A percentile compares a stretch with the other conserved stretches of the same genome.
Conservation (phyloP, 2,888 invertebrate genomes). For the Cryptocephalus primarius region DNA sequence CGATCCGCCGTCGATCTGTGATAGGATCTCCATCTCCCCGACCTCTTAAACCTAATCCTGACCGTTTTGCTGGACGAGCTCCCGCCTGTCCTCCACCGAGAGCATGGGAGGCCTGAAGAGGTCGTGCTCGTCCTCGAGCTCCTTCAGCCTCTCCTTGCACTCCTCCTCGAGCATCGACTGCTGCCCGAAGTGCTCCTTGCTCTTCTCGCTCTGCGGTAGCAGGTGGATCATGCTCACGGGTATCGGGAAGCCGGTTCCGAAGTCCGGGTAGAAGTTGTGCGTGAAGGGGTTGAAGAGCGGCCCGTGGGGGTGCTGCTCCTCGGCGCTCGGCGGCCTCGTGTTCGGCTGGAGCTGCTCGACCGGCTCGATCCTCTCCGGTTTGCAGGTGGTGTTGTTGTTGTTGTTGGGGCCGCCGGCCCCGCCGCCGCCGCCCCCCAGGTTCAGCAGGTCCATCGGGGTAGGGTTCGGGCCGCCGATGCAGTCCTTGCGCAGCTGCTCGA, state of each 20-base stretch:
- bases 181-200: conserved; percentile 49
- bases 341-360: conserved; percentile 27
- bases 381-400: conserved; percentile 44
- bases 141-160: conserved; percentile 20
- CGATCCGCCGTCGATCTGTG: background rate
- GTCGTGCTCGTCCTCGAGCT: conserved; percentile 33
- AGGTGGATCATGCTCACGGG: conserved; percentile 78
- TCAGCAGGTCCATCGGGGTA: conserved; percentile 45
- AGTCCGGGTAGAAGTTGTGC: conserved; percentile 76
- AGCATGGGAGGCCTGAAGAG: conserved; percentile 42
- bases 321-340: conserved; percentile 53
- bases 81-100: conserved; percentile 50
- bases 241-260: conserved; percentile 66
- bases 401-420: conserved; percentile 18
- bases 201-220: conserved; percentile 68
- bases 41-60: conserved; percentile 46
- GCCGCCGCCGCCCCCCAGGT: conserved; percentile 14
- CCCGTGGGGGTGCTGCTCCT: conserved; percentile 36
- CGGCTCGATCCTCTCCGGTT: conserved; percentile 32
- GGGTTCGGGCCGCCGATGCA: conserved; percentile 68
- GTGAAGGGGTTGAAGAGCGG: conserved; percentile 66
- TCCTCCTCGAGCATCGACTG: conserved; percentile 10
- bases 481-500: conserved; percentile 79
- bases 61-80: conserved; percentile 66
- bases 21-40: background rate